Conservation (phyloP, 2,113 vertebrate genomes). For the Sapayoa aenigma region DNA sequence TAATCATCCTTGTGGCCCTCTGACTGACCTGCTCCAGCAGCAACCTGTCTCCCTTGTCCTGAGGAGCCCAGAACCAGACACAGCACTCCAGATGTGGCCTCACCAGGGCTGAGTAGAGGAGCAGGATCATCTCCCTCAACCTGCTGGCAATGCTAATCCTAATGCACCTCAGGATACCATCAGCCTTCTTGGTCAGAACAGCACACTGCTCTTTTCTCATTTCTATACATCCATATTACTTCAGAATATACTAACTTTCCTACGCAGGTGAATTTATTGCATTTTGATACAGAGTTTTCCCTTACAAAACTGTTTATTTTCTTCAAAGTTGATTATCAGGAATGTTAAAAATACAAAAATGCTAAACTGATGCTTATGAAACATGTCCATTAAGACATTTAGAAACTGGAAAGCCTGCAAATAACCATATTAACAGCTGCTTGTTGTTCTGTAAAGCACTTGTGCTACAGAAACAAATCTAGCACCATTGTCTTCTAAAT, state of each 20-base stretch:
- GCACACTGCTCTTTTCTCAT: background rate
- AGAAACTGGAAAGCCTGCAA: slow-evolving; percentile 26
- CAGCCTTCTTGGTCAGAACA: background rate
- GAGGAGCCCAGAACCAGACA: background rate
- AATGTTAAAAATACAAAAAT: background rate
- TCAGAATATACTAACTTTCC: background rate
- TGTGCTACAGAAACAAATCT: slow-evolving; percentile 60
- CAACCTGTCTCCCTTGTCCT: too few relatives aligned
- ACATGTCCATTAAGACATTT: slow-evolving; percentile 28
- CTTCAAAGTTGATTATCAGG: background rate
- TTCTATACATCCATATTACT: background rate
- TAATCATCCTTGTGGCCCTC: background rate
- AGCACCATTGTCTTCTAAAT: slow-evolving; percentile 48
- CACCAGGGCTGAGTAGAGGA: background rate
- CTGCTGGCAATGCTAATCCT: background rate
- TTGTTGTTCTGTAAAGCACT: slow-evolving; percentile 44
- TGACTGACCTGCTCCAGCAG: background rate
- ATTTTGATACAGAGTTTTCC: background rate
- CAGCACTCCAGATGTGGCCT: background rate
- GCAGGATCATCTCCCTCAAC: background rate
- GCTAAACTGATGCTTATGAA: slow-evolving; percentile 2
- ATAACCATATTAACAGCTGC: slow-evolving; percentile 25
- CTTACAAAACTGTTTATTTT: background rate
- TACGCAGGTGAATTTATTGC: too few relatives aligned
- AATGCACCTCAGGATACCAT: background rate